Percentiles rank a stretch among this genome's conserved stretches.
phyloP scores from a whole-genome alignment of 2,888 invertebrate species.

The Orchesella flavescens region DNA sequence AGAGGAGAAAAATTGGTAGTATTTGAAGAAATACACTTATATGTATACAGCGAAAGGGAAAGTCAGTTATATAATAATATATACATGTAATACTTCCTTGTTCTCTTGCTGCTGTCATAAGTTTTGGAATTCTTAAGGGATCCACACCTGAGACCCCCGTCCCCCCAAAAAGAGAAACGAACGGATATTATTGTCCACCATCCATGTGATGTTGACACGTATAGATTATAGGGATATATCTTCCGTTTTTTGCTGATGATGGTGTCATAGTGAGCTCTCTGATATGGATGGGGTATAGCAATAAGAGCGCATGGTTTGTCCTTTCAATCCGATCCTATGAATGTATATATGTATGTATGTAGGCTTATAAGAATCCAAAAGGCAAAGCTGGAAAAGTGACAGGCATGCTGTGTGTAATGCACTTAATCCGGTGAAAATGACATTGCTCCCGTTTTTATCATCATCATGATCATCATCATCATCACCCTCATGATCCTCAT shows the following conservation, averaged over 20 bases:
- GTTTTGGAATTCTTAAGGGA: slow-evolving; percentile 22
- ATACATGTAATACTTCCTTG: too few relatives aligned
- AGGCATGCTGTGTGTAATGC: slow-evolving; percentile 2
- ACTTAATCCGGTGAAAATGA: slow-evolving; percentile 46
- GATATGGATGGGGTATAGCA: too few relatives aligned
- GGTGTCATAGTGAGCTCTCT: too few relatives aligned
- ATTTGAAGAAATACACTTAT: too few relatives aligned
- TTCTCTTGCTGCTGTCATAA: slow-evolving; percentile 3
- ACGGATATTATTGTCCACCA: not conserved
- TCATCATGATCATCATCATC: slow-evolving; percentile 27
- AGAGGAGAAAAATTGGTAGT: too few relatives aligned
- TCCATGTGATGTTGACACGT: slow-evolving; percentile 22
- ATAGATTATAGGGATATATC: not conserved
- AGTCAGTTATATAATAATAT: too few relatives aligned
- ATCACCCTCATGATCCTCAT: not conserved
- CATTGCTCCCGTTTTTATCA: slow-evolving; percentile 42
- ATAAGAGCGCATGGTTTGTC: too few relatives aligned
- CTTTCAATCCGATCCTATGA: too few relatives aligned
- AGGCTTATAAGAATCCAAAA: too few relatives aligned
- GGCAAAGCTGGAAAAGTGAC: not conserved
- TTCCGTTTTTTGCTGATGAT: not conserved
- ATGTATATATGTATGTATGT: too few relatives aligned
- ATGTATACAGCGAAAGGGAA: too few relatives aligned
- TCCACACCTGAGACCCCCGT: slow-evolving; percentile 20
- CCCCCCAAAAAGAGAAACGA: not conserved